Conservation (phyloP, 2,113 vertebrate species). For the Phalacrocorax pelagicus region DNA sequence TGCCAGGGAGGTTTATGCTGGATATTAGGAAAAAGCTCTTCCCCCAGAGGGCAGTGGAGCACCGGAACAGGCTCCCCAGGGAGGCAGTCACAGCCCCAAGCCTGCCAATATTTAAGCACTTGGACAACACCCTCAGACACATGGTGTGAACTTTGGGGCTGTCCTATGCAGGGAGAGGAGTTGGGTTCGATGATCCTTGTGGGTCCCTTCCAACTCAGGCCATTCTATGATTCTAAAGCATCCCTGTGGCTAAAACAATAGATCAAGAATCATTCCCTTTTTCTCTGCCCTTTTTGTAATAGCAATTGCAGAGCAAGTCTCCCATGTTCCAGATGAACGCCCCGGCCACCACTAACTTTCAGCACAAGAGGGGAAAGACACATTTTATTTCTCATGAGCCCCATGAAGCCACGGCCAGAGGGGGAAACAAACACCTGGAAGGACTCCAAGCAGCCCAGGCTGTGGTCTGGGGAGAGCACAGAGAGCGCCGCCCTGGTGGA, state of each 20-base stretch:
- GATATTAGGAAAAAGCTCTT: no score
- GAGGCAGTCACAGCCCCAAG: no score
- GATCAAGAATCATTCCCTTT: background rate
- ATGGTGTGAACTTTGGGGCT: no score
- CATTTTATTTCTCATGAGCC: background rate
- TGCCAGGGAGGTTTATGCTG: no score
- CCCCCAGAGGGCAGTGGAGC: no score
- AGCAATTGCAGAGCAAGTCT: background rate
- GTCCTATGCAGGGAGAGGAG: no score
- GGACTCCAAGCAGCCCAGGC: background rate
- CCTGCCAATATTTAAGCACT: no score
- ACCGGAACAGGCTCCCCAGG: no score
- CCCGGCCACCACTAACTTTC: background rate
- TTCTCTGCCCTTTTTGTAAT: background rate
- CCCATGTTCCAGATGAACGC: background rate
- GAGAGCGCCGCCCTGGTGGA: fast-evolving
- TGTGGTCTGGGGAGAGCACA: background rate
- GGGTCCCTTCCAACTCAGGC: no score
- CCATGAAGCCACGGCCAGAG: background rate
- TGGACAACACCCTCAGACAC: no score
- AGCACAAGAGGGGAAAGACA: background rate
- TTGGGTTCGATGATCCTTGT: no score
- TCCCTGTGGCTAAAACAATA: background rate
- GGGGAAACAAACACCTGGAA: background rate
- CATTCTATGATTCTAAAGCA: background rate